These are phyloP conservation scores for Semnornis frantzii DNA, from an alignment of 2,113 vertebrate genomes.

Conservation along the genomic window DNA sequence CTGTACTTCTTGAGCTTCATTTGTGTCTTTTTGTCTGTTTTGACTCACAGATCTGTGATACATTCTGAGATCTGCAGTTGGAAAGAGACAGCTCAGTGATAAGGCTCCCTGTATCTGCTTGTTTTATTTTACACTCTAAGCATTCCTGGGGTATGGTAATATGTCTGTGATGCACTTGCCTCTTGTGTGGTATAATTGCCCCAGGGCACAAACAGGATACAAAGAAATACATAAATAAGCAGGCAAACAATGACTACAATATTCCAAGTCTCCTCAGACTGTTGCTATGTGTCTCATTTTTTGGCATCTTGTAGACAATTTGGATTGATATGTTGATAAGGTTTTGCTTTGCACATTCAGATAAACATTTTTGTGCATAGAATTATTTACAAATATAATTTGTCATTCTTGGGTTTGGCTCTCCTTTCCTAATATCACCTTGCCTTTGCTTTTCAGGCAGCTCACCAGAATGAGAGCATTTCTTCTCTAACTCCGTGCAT, in stretches of 20 bases:
- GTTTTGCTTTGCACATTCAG: background rate
- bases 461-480: background rate
- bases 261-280: background rate
- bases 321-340: background rate
- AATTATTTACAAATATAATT: background rate
- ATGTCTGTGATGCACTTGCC: background rate
- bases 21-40: background rate
- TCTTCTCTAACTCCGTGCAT: background rate
- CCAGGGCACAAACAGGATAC: background rate
- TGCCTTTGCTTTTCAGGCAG: background rate
- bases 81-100: background rate
- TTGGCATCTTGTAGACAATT: background rate
- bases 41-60: background rate
- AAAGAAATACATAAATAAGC: background rate
- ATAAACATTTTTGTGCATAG: background rate
- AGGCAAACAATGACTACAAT: background rate
- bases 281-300: background rate
- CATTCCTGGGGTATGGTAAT: background rate
- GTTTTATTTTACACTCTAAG: background rate
- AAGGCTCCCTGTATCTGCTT: background rate
- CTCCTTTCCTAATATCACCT: background rate
- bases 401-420: background rate
- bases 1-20: background rate
- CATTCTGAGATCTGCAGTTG: background rate
- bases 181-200: background rate